Evolutionary conservation across 2,888 invertebrate genomes (phyloP).

Genomic region (Phytoseiulus persimilis): DNA sequence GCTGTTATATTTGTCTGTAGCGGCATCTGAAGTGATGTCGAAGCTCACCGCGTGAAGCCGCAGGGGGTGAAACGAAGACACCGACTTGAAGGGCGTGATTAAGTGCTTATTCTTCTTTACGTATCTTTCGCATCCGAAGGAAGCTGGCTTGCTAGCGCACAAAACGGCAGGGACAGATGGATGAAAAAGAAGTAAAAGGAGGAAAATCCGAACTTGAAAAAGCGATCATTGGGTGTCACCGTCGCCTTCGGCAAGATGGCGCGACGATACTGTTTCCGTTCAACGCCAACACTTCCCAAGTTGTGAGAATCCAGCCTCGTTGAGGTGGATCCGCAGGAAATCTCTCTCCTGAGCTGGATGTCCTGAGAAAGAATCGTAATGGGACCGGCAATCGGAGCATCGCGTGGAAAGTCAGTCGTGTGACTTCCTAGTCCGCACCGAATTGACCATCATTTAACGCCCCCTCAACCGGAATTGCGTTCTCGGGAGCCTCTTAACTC

Average conservation of each 20-base stretch:
- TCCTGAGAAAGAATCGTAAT: no score
- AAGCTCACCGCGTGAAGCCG: background rate
- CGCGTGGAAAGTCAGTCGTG: no score
- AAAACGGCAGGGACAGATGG: background rate
- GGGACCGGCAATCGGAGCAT: no score
- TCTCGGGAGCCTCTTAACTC: background rate
- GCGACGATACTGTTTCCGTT: no score
- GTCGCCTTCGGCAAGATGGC: background rate
- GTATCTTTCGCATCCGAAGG: background rate
- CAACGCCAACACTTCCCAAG: no score
- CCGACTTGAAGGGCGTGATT: slow-evolving; percentile 5
- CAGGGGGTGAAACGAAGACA: background rate
- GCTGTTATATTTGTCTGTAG: background rate
- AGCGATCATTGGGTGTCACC: background rate
- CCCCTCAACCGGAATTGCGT: background rate
- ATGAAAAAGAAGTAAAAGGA: background rate
- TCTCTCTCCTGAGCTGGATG: no score
- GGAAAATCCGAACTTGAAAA: background rate
- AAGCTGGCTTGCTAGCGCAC: background rate
- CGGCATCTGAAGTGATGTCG: background rate
- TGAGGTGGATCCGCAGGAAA: no score
- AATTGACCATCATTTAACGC: no score
- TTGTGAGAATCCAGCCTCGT: no score
- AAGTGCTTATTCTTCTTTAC: background rate
- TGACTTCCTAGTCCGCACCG: no score